Conservation (phyloP, 30 jellyfish, hydroid and myxozoan species). For the Nemopilema nomurai region DNA sequence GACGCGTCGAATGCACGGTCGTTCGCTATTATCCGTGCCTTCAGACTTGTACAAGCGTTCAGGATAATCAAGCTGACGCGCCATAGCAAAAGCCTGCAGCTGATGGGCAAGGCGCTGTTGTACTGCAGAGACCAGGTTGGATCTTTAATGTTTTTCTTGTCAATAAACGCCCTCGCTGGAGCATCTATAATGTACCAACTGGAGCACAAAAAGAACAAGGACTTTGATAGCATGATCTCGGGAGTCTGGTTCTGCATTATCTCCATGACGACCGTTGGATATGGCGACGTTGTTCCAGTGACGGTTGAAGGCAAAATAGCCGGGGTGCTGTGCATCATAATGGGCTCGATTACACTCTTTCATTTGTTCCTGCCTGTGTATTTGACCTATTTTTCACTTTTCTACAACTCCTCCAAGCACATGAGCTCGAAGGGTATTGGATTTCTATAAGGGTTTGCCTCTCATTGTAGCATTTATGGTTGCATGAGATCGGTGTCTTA, state of each 20-base stretch:
- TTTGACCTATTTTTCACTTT: slow-evolving; percentile 74
- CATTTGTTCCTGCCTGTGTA: slow-evolving; percentile 84
- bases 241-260: slow-evolving; percentile 76
- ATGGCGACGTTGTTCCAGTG: slow-evolving; percentile 78
- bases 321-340: slow-evolving; percentile 58
- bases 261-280: slow-evolving; percentile 87
- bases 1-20: slow-evolving; percentile 75
- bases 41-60: slow-evolving; percentile 72
- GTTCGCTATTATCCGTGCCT: slow-evolving; percentile 71
- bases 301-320: slow-evolving; percentile 69
- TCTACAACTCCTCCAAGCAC: slow-evolving; percentile 52
- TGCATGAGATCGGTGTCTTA: too few relatives aligned
- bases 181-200: slow-evolving; percentile 63
- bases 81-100: slow-evolving; percentile 70
- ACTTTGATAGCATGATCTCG: slow-evolving; percentile 64
- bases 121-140: slow-evolving; percentile 77
- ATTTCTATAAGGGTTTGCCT: too few relatives aligned
- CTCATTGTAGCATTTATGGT: too few relatives aligned
- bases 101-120: slow-evolving; percentile 63
- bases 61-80: slow-evolving; percentile 71
- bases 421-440: background rate
- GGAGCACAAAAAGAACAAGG: slow-evolving; percentile 33
- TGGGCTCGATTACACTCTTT: slow-evolving; percentile 72
- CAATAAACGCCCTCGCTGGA: slow-evolving; percentile 56
- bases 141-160: slow-evolving; percentile 57